Base-by-base conservation (phyloP, 1,140 invertebrate genomes). In the Myzus persicae region DNA sequence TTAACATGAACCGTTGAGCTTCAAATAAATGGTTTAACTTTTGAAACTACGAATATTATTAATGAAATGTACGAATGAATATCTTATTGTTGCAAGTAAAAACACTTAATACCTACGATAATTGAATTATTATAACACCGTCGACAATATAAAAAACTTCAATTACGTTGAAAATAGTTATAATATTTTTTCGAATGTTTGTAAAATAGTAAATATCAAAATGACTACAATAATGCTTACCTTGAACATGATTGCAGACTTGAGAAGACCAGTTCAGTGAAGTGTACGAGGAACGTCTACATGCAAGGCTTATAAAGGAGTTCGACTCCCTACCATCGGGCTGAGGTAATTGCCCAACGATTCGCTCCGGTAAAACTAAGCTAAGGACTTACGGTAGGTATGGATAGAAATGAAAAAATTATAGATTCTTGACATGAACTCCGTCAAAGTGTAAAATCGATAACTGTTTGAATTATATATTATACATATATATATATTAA, bases 211-310 rank as follows among this genome's bases (percentile, higher is more conserved):
- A 48, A 51, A 89, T 38, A 20, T 24, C 22, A 20, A 90, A 59
- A 90, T 44, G 3, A 90, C 51, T 31, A 90, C 14, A 31, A 31
- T 82, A 82, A 51, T 93, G 36, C 91, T 84, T 93, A 93, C 91
- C 91, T 93, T 93, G 46, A 93, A 84, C 91, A 93, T 93, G 91
- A 54, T 93, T 93, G 46, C 91, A 51, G 91, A 85, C 91, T 93
- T 93, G 81, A 31, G 91, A 93, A 48, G 91, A 93, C 14, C 91
- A 59, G 91, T 40, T 38, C 44, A 54, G 81, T 82, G 76, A 81
- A 82, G 67, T 93, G 91, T 93, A 84, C 81, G 24, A 93, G 42
- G n/a, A 81, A 40, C 40, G 91, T 48, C 36, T 40, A 51, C 24
- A 42, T 22, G 81, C 91, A 42, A 85, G 91, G 46, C 81, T 93